Base-by-base conservation (phyloP, 2,797 vertebrate genomes). In the Rhabdophis nuchalis region DNA sequence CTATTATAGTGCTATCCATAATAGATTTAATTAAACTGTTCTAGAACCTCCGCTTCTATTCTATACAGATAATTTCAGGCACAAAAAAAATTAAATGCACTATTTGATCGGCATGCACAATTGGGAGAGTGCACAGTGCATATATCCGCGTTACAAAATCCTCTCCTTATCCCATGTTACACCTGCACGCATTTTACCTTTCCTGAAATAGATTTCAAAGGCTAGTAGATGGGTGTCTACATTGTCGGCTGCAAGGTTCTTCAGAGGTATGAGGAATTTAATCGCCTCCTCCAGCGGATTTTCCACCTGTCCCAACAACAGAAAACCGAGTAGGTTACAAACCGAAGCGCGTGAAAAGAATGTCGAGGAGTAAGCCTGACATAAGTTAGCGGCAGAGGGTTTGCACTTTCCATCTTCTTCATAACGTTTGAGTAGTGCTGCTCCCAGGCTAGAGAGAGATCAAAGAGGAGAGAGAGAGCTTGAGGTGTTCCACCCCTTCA, bases 161-260 rank as follows among this genome's bases (percentile, higher is more conserved):
- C 88, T 54, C 32, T 29, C 27, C 2, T 18, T 41, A 4, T 64
- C 27, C 1, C 29, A 61, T 41, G 92, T 89, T 2, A 87, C 57
- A 92, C 93, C 50, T 32, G 91, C 46, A 89, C 46, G 58, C 90
- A 96, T 93, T 87, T 97, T 97, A 98, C 98, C 98, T 98, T 98
- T 98, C 94, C 97, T 97, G 95, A 98, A 98, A 95, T 98, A 98
- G 95, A 98, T 97, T 96, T 98, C 98, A 97, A 98, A 98, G 90
- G 98, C 98, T 96, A 98, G 96, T 5, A 98, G 95, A 92, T 98
- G 98, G 53, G 97, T 98, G 89, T 97, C 95, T 96, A 98, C 98
- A 89, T 97, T 97, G 96, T 97, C 97, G 89, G 97, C 97, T 93
- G 96, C 97, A 95, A 98, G 97, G 91, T 96, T 97, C 96, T 98